phyloP scores from a whole-genome alignment of 1,140 invertebrate genomes.

The Contarinia nasturtii region DNA sequence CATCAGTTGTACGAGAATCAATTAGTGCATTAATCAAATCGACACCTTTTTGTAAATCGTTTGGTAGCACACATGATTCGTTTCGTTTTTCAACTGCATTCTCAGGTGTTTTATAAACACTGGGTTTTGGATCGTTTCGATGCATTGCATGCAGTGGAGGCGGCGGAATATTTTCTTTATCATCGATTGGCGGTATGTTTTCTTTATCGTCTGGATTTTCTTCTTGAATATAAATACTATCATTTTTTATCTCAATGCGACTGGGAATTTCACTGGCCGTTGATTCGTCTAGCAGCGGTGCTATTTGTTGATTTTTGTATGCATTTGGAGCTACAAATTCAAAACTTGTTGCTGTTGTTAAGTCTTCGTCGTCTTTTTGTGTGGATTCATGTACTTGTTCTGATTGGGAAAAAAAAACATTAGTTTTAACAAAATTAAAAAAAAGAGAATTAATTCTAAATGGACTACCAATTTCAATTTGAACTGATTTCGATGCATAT shows the following conservation, averaged over 20 bases:
- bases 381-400: no score
- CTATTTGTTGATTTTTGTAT: neutral
- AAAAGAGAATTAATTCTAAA: no score
- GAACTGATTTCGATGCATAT: no score
- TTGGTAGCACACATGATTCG: neutral
- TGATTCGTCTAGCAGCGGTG: neutral
- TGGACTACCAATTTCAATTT: no score
- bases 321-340: neutral
- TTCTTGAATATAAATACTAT: neutral
- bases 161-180: conserved; percentile 1
- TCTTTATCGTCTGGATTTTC: neutral
- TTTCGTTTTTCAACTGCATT: neutral
- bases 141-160: neutral
- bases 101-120: neutral
- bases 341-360: neutral
- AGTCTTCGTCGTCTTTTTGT: neutral
- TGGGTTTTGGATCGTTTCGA: neutral
- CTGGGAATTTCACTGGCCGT: neutral
- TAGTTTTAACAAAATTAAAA: no score
- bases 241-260: neutral
- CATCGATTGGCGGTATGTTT: neutral
- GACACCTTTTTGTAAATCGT: neutral
- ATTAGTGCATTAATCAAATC: neutral
- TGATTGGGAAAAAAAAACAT: no score
- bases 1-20: neutral